Evolutionary conservation across 1,140 invertebrate genomes (phyloP).

Genomic region (Drosophila repleta): DNA sequence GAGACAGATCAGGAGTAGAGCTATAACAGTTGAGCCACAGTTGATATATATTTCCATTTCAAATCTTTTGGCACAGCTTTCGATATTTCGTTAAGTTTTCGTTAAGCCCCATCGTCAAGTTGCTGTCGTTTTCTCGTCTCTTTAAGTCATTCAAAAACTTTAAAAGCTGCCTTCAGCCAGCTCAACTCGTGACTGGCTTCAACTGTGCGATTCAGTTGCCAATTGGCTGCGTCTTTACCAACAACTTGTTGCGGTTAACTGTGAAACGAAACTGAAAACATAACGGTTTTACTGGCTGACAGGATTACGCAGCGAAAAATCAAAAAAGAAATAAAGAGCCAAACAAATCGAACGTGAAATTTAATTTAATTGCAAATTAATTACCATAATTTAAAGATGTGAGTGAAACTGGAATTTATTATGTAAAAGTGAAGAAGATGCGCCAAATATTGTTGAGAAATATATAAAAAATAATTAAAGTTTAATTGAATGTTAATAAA

Average conservation of each 20-base stretch:
- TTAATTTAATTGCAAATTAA: constrained; percentile 5
- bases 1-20: no score
- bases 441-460: not conserved
- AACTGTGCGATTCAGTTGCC: constrained; percentile 61
- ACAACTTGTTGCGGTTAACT: constrained; percentile 50
- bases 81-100: constrained; percentile 59
- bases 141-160: constrained; percentile 56
- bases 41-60: no score
- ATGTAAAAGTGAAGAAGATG: not conserved
- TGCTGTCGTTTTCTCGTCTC: constrained; percentile 26
- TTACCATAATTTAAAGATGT: constrained; percentile 46
- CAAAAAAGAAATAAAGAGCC: constrained; percentile 2
- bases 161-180: constrained; percentile 50
- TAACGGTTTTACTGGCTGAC: constrained; percentile 3
- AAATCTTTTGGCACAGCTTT: constrained; percentile 31
- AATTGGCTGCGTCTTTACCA: constrained; percentile 62
- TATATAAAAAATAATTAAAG: not conserved
- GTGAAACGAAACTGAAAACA: not conserved
- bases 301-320: constrained; percentile 35
- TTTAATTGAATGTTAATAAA: not conserved
- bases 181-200: constrained; percentile 38
- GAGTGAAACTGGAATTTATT: constrained; percentile 13
- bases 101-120: constrained; percentile 20
- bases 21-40: no score
- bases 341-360: not conserved